phyloP scores from a whole-genome alignment of 2,797 vertebrate genomes.

The Tokudaia tokunoshimensis region DNA sequence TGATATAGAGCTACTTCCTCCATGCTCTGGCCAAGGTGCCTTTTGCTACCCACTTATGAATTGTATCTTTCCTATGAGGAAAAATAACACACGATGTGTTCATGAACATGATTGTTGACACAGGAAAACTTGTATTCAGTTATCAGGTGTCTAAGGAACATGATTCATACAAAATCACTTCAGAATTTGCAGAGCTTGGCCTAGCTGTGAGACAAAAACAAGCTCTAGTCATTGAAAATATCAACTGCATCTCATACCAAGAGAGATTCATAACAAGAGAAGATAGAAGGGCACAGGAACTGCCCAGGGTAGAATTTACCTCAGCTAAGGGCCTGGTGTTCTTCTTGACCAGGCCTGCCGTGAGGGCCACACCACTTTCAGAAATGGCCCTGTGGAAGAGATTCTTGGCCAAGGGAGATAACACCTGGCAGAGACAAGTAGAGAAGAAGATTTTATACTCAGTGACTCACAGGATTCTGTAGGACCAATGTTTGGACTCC shows the following conservation, averaged over 20 bases:
- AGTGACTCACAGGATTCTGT: not conserved
- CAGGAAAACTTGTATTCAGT: not conserved
- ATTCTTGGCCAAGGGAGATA: constrained; percentile 92
- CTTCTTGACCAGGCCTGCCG: accelerated
- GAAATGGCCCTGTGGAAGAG: constrained; percentile 94
- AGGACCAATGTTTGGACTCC: not conserved
- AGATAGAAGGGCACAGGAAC: not conserved
- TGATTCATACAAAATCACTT: not conserved
- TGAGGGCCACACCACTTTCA: constrained; percentile 90
- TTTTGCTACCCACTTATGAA: not conserved
- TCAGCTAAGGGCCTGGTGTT: constrained; percentile 24
- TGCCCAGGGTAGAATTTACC: constrained; percentile 59
- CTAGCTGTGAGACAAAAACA: not conserved
- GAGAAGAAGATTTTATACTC: not conserved
- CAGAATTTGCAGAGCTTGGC: not conserved
- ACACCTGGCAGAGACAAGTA: constrained; percentile 84
- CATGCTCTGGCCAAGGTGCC: too few relatives aligned
- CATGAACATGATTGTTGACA: not conserved
- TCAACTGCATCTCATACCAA: accelerated
- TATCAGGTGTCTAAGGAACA: not conserved
- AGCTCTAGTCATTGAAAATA: not conserved
- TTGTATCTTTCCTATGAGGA: not conserved
- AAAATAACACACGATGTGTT: not conserved
- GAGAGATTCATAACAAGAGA: not conserved
- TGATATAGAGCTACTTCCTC: not conserved